These are phyloP conservation scores for Stichodactyla mertensii DNA, from an alignment of 64 coral and sea anemone genomes.

Conservation along the genomic window DNA sequence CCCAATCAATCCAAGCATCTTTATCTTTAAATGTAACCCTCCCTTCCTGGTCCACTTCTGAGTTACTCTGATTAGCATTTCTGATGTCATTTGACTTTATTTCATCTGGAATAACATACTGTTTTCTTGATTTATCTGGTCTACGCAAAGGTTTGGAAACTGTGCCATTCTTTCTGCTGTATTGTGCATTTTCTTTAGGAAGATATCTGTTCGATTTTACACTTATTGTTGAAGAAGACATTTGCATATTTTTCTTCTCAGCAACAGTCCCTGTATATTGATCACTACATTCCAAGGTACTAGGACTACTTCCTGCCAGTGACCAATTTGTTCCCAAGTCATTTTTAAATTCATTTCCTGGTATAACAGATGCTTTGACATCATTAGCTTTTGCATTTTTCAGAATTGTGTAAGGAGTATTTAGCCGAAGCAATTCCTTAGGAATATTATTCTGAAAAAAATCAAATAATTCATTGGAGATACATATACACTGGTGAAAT, in stretches of 20 bases:
- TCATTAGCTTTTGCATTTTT: background rate
- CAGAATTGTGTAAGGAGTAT: background rate
- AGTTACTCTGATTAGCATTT: background rate
- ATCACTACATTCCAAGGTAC: background rate
- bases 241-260: background rate
- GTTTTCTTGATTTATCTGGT: constrained; percentile 24
- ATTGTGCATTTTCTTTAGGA: background rate
- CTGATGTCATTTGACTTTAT: background rate
- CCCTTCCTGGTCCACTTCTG: background rate
- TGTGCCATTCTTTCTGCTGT: background rate
- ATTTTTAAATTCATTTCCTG: background rate
- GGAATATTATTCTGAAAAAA: constrained; percentile 14
- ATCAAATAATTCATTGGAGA: background rate
- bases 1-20: constrained; percentile 77
- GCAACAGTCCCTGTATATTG: background rate
- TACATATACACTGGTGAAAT: background rate
- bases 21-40: background rate
- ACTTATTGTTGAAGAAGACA: background rate
- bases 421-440: background rate
- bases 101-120: background rate
- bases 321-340: no score
- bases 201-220: background rate
- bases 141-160: background rate
- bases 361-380: background rate
- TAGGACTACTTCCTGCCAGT: no score